Base-by-base conservation (phyloP, 2,888 invertebrate species). In the Euplexia lucipara region DNA sequence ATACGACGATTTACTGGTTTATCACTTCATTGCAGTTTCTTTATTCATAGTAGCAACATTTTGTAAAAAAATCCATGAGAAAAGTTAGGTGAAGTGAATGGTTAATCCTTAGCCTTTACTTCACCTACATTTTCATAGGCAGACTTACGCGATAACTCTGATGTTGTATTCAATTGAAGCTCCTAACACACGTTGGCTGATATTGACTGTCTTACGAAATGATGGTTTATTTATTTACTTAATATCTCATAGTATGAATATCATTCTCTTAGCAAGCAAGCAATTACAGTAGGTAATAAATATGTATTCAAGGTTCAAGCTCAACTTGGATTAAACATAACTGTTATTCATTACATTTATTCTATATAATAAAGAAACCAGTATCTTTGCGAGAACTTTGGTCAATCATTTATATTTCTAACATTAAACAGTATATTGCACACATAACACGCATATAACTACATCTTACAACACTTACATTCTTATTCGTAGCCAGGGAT, bases 381-480 rank as follows among this genome's bases (percentile, higher is more conserved):
- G 44, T 58, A 44, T 59, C 14, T 47, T 64, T 67, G 45, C 8
- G 39, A 45, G 42, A 71, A 61, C 53, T 56, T 74, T 70, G 70
- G 75, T 75, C 65, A 48, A 47, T 57, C 41, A 7, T 52, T 53
- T 45, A 61, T 41, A 52, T 66, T 52, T 63, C 32, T 57, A 64
- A 12, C 45, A 71, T 39, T 44, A 59, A 39, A 60, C 48, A 32
- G 52, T 61, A 51, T 51, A 76, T 64, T 77, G 63, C 68, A 75
- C 56, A 63, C 62, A 53, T 54, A 68, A 80, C 71, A 74, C 66
- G 51, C 37, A 70, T 70, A 67, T 53, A 53, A 57, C 52, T 69
- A 65, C 42, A 62, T 51, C 57, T 61, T 63, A 78, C 49, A 72
- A 64, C 56, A 62, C 37, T 57, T n/a, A n/a, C n/a, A n/a, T n/a